These are phyloP conservation scores for Goniozus legneri DNA, from an alignment of 1,140 invertebrate species.

Conservation along the genomic window DNA sequence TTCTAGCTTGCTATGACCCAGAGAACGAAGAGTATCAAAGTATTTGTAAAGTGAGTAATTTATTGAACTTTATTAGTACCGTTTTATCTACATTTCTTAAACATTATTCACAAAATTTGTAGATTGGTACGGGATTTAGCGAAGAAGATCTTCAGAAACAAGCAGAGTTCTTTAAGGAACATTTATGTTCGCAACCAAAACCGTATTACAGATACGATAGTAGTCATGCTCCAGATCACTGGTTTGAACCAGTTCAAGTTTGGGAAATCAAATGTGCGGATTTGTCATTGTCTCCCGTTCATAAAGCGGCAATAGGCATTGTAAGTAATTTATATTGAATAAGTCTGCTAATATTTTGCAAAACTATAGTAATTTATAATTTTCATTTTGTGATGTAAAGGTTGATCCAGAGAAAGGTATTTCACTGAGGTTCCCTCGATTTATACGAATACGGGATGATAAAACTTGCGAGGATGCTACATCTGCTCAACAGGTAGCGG, in stretches of 20 bases:
- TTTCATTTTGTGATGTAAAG: conserved; percentile 51
- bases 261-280: conserved; percentile 99
- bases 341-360: conserved; percentile 6
- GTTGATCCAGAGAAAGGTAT: conserved; percentile 91
- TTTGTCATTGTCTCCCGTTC: conserved; percentile 92
- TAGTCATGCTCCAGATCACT: conserved; percentile 82
- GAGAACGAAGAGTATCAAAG: conserved; percentile 92
- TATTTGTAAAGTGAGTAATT: conserved; percentile 74
- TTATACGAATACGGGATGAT: conserved; percentile 88
- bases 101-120: conserved; percentile 23
- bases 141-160: conserved; percentile 86
- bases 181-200: conserved; percentile 71
- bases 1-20: conserved; percentile 94
- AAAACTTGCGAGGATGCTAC: conserved; percentile 93
- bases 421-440: conserved; percentile 93
- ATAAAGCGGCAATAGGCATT: conserved; percentile 85
- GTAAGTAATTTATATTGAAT: conserved; percentile 51
- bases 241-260: conserved; percentile 90
- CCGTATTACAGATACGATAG: conserved; percentile 84
- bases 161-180: conserved; percentile 74
- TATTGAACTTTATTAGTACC: conserved; percentile 9
- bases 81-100: conserved; percentile 6
- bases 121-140: conserved; percentile 97
- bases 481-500: conserved; percentile 78
- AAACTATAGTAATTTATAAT: conserved; percentile 5